phyloP scores from a whole-genome alignment of 2,113 vertebrate genomes.

The Larimichthys crocea region DNA sequence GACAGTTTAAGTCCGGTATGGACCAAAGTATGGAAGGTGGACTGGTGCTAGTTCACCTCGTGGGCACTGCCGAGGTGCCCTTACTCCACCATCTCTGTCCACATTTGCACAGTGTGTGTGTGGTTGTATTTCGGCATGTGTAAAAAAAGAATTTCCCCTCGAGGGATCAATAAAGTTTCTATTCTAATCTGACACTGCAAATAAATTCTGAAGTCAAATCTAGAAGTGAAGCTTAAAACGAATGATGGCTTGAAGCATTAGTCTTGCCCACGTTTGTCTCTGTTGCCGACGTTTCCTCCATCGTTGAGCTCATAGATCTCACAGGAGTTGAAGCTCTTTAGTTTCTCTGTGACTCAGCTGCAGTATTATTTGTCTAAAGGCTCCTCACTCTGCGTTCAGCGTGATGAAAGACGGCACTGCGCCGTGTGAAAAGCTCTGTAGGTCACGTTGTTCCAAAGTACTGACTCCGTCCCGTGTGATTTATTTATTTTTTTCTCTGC shows the following conservation, averaged over 20 bases:
- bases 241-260: not conserved
- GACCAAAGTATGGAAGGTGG: too few species aligned
- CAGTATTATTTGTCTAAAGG: not conserved
- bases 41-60: too few species aligned
- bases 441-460: not conserved
- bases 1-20: too few species aligned
- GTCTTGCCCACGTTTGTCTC: not conserved
- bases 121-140: too few species aligned
- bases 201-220: not conserved
- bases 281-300: not conserved
- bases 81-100: too few species aligned
- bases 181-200: too few species aligned
- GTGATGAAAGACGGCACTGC: not conserved
- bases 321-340: not conserved
- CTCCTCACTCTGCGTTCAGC: not conserved
- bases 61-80: too few species aligned
- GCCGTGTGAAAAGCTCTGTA: not conserved
- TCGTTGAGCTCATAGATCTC: not conserved
- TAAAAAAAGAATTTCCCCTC: too few species aligned
- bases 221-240: not conserved
- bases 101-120: too few species aligned
- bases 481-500: conserved; percentile 1
- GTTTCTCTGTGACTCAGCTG: not conserved
- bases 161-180: too few species aligned
- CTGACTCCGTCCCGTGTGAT: not conserved